Evolutionary conservation across 2,888 invertebrate genomes (phyloP).

Genomic region (Pomacea canaliculata): DNA sequence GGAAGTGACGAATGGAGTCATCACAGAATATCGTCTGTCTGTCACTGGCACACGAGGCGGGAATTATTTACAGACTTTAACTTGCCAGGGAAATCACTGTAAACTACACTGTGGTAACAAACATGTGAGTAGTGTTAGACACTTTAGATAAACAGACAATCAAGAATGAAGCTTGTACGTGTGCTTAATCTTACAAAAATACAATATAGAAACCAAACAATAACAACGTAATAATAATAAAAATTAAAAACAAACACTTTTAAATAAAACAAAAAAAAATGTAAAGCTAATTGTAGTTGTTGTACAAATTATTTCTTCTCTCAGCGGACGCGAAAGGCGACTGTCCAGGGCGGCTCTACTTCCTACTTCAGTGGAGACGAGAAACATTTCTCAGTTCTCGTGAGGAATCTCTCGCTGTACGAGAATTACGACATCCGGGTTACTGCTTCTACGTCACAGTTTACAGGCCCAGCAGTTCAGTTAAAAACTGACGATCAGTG

Average conservation of each 20-base stretch:
- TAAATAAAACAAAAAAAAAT: too few relatives aligned
- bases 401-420: conserved; percentile 13
- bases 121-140: not conserved
- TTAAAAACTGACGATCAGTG: conserved; percentile 1
- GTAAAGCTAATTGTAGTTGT: too few relatives aligned
- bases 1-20: conserved; percentile 8
- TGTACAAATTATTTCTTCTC: too few relatives aligned
- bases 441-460: conserved; percentile 1
- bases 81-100: not conserved
- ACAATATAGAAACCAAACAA: too few relatives aligned
- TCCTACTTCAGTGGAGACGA: not conserved
- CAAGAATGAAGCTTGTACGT: too few relatives aligned
- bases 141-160: too few relatives aligned
- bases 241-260: too few relatives aligned
- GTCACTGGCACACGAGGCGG: not conserved
- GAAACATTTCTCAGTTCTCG: not conserved
- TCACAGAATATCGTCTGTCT: not conserved
- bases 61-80: not conserved
- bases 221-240: too few relatives aligned
- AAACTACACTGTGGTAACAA: not conserved
- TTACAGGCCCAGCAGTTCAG: not conserved
- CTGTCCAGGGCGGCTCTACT: too few relatives aligned
- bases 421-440: conserved; percentile 13
- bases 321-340: not conserved
- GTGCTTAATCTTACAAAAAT: too few relatives aligned